A percentile compares a stretch with the other conserved stretches of the same genome.
Evolutionary conservation across 1,140 invertebrate genomes (phyloP).

Genomic region (Megalonaias nervosa): DNA sequence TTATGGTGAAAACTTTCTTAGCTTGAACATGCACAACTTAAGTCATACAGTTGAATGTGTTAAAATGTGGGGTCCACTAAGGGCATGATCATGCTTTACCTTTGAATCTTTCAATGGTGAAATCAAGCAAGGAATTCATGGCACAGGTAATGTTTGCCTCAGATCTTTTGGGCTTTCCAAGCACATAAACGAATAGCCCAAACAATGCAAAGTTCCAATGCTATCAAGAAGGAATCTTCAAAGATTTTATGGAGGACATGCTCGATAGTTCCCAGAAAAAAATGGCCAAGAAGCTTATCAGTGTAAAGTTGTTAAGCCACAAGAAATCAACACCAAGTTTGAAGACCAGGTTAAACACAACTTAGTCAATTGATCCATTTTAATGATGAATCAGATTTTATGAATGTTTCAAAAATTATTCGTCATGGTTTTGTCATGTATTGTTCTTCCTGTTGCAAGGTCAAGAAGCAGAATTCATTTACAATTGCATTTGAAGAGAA

Average conservation of each 20-base stretch:
- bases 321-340: no score
- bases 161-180: background rate
- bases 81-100: no score
- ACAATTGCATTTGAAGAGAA: slow-evolving; percentile 21
- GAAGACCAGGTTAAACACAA: no score
- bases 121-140: no score
- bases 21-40: no score
- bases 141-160: slow-evolving; percentile 1
- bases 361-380: no score
- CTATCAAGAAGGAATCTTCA: slow-evolving; percentile 10
- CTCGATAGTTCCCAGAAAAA: slow-evolving; percentile 27
- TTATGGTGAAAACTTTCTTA: no score
- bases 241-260: slow-evolving; percentile 17
- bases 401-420: no score
- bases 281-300: slow-evolving; percentile 8
- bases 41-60: no score
- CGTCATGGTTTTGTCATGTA: slow-evolving; percentile 26
- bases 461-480: slow-evolving; percentile 34
- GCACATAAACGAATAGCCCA: slow-evolving; percentile 12
- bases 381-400: no score
- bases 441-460: slow-evolving; percentile 16
- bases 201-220: slow-evolving; percentile 6
- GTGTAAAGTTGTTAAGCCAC: slow-evolving; percentile 9
- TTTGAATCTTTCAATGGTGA: no score
- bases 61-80: no score